Evolutionary conservation across 2,888 invertebrate species (phyloP).

Genomic region (Ecliptopera silaceata): DNA sequence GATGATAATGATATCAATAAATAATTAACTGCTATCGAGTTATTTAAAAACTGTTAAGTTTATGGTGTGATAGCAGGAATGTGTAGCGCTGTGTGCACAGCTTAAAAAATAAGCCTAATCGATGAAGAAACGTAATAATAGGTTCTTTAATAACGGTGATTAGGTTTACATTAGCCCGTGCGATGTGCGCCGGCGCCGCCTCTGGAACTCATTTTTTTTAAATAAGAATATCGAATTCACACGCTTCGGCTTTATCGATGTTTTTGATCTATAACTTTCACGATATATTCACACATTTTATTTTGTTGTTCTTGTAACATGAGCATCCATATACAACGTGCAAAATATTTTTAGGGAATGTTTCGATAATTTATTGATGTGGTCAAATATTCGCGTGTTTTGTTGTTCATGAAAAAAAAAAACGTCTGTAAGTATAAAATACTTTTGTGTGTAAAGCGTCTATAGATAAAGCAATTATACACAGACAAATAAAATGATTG

Average conservation of each 20-base stretch:
- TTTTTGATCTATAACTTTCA: slow-evolving; percentile 51
- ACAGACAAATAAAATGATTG: slow-evolving; percentile 30
- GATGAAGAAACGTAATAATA: slow-evolving; percentile 55
- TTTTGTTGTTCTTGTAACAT: slow-evolving; percentile 28
- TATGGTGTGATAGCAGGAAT: slow-evolving; percentile 40
- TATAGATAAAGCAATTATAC: slow-evolving; percentile 7
- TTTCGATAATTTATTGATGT: slow-evolving; percentile 18
- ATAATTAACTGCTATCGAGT: slow-evolving; percentile 46
- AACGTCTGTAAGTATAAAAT: neutral
- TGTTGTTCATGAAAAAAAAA: neutral
- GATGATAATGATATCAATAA: slow-evolving; percentile 52
- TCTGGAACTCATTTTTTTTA: slow-evolving; percentile 46
- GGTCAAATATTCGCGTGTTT: slow-evolving; percentile 16
- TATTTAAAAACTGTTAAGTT: slow-evolving; percentile 41
- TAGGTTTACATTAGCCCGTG: slow-evolving; percentile 67
- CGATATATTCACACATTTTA: slow-evolving; percentile 45
- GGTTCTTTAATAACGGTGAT: slow-evolving; percentile 65
- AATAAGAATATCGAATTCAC: slow-evolving; percentile 47
- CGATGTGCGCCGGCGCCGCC: slow-evolving; percentile 42
- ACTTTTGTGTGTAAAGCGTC: neutral
- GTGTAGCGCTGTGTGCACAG: slow-evolving; percentile 19
- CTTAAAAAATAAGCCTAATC: slow-evolving; percentile 34
- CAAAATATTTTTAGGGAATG: slow-evolving; percentile 19
- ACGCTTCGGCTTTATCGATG: slow-evolving; percentile 45
- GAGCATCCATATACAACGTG: slow-evolving; percentile 24